These are phyloP conservation scores for Alligator mississippiensis DNA, from an alignment of 2,113 vertebrate genomes.

Conservation along the genomic window DNA sequence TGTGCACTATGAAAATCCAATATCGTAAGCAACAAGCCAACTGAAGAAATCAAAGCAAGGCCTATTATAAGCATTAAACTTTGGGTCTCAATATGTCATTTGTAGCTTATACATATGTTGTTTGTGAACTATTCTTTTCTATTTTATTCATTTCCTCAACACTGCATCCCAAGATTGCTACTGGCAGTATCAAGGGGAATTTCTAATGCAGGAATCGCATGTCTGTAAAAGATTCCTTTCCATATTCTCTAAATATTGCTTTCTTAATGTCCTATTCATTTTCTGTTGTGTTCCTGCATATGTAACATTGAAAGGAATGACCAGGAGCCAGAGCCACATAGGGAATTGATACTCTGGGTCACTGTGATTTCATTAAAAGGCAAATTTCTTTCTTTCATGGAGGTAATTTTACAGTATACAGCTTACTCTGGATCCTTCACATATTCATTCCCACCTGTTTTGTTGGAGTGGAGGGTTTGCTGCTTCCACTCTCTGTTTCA, in stretches of 20 bases:
- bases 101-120: not conserved
- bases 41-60: not conserved
- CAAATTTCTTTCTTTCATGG: not conserved
- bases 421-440: not conserved
- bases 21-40: not conserved
- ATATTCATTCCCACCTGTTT: slow-evolving; percentile 66
- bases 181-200: not conserved
- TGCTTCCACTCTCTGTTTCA: slow-evolving; percentile 48
- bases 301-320: not conserved
- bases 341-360: not conserved
- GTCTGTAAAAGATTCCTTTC: not conserved
- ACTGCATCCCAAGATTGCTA: not conserved
- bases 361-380: not conserved
- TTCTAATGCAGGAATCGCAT: not conserved
- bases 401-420: not conserved
- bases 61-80: not conserved
- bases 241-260: not conserved
- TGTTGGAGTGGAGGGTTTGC: slow-evolving; percentile 35
- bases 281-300: not conserved
- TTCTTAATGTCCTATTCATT: not conserved
- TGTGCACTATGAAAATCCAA: not conserved
- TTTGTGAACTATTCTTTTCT: not conserved
- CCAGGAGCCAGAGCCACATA: not conserved
- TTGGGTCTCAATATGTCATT: not conserved
- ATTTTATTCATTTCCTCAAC: not conserved